phyloP scores from a whole-genome alignment of 2,113 vertebrate genomes.

The Erythrocebus patas region DNA sequence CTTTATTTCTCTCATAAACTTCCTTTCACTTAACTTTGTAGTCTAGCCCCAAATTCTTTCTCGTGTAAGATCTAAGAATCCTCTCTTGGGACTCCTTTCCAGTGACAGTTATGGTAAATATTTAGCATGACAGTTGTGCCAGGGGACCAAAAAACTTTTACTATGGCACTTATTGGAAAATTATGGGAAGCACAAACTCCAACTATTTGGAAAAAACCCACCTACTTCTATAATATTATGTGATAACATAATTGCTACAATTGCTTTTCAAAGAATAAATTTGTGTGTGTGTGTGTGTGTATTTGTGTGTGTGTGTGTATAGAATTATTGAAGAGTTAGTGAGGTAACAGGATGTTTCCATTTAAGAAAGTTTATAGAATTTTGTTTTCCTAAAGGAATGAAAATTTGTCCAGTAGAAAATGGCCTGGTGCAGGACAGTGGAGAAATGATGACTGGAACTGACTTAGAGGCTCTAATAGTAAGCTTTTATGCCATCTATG shows the following conservation, averaged over 20 bases:
- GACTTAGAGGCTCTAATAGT: accelerated
- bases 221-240: background rate
- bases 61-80: too few species aligned
- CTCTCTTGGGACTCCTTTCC: too few species aligned
- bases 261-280: background rate
- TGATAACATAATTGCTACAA: background rate
- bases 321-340: background rate
- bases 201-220: background rate
- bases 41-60: too few species aligned
- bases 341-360: background rate
- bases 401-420: background rate
- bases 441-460: background rate
- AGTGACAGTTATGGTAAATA: background rate
- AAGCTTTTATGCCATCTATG: background rate
- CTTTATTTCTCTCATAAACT: too few species aligned
- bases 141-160: background rate
- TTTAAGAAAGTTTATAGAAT: background rate
- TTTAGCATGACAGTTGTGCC: too few species aligned
- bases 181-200: background rate
- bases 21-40: too few species aligned
- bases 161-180: background rate
- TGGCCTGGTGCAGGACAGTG: accelerated
- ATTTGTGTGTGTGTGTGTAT: background rate
- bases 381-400: background rate
- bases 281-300: background rate